phyloP scores from a whole-genome alignment of 1,140 invertebrate genomes.

The Protaetia brevitarsis region DNA sequence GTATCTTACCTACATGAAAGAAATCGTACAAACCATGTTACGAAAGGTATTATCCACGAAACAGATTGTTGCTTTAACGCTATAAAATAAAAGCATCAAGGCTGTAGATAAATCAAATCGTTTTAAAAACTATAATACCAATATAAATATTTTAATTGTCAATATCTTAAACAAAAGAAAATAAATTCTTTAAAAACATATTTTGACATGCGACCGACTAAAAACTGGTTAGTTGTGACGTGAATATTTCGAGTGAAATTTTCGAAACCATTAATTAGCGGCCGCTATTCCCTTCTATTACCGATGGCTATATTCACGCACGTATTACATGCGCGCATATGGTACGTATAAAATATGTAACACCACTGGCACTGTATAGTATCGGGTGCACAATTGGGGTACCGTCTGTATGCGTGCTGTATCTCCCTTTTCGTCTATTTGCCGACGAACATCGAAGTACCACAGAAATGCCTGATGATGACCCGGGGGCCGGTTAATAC shows the following conservation, averaged over 20 bases:
- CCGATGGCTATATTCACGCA: background rate
- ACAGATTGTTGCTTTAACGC: too few relatives aligned
- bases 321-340: background rate
- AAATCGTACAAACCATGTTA: too few relatives aligned
- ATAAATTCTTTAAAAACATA: too few relatives aligned
- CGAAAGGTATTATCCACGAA: too few relatives aligned
- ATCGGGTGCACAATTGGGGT: background rate
- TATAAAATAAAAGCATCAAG: too few relatives aligned
- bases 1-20: too few relatives aligned
- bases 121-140: too few relatives aligned
- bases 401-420: background rate
- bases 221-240: background rate
- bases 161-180: too few relatives aligned
- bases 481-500: constrained; percentile 6
- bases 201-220: background rate
- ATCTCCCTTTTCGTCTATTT: background rate
- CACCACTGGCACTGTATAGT: background rate
- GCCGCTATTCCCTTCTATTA: background rate
- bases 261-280: background rate
- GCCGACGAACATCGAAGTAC: background rate
- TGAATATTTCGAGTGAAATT: background rate
- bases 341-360: background rate
- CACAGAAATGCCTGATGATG: constrained; percentile 4
- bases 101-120: too few relatives aligned
- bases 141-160: too few relatives aligned